Evolutionary conservation across 2,113 vertebrate genomes (phyloP), one percentile per base, ranked within the genome.

Genomic region (Anser brachyrhynchus): DNA sequence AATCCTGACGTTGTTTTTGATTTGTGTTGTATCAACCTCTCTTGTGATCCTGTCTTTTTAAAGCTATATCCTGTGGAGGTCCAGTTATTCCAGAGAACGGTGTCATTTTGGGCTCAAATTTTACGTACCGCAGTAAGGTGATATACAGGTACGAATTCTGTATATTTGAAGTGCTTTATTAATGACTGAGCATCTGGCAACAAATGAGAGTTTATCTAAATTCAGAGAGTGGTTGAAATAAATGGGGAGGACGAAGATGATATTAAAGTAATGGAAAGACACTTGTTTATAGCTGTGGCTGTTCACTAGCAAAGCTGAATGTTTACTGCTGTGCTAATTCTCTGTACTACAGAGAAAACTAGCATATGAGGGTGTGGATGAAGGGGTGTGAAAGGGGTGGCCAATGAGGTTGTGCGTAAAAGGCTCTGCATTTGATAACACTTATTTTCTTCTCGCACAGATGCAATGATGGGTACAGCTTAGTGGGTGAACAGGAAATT

Each of bases 101-200:
- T 81, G 61, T 95, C 87, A 95, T 99, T 97, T 97, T 96, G 13
- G 99, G 98, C 65, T 98, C 96, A 91, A 98, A 98, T 96, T 99
- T 99, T 98, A 99, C 99, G 55, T 99, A 98, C 94, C 98, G 97
- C 94, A 99, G 94, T 98, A 99, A 98, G 97, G 98, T 99, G 97
- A 98, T 96, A 78, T 99, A 99, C 98, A 99, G 99, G 99, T 99
- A 99, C 84, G 97, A 94, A 64, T 77, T 91, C 41, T 82, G 10
- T 95, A 15, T 79, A 29, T 69, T 69, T 67, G 52, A 90, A 89
- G 46, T 62, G 35, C 37, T 55, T 4, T 79, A 5, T 71, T 87
- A 78, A 37, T 95, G 82, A 79, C 66, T 87, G 59, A 89, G 43
- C 72, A 7, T 74, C 64, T 87, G 49, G 26, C n/a, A 82, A 70